Percentiles rank a stretch among this genome's conserved stretches.
Evolutionary conservation across 1,140 invertebrate genomes (phyloP).

Genomic region (Sminthurinus signatus): DNA sequence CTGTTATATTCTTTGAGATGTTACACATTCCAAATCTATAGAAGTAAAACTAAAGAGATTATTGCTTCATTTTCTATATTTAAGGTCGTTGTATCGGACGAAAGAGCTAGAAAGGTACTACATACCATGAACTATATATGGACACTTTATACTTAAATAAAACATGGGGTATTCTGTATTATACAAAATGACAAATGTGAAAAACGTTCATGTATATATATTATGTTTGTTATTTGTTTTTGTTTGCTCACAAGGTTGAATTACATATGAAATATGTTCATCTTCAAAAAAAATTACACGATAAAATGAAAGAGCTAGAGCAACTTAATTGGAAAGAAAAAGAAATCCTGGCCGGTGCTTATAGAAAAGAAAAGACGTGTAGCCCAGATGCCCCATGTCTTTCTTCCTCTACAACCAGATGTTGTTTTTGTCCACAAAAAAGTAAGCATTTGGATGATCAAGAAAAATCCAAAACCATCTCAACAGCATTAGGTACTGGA

Average conservation of each 20-base stretch:
- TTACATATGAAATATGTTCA: slow-evolving; percentile 86
- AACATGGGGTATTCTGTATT: no score
- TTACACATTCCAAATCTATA: no score
- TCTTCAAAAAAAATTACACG: slow-evolving; percentile 72
- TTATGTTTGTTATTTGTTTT: no score
- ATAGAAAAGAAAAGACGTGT: slow-evolving; percentile 17
- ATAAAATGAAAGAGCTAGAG: slow-evolving; percentile 79
- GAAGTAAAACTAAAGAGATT: no score
- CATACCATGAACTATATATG: not conserved
- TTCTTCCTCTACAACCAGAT: slow-evolving; percentile 28
- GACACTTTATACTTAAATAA: not conserved
- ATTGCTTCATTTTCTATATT: no score
- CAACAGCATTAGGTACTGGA: slow-evolving; percentile 4
- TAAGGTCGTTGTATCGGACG: slow-evolving; percentile 91
- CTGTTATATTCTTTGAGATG: no score
- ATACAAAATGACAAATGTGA: no score
- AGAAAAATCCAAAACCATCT: slow-evolving; percentile 35
- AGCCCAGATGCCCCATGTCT: slow-evolving; percentile 27
- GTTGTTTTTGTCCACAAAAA: slow-evolving; percentile 38
- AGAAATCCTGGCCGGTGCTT: slow-evolving; percentile 52
- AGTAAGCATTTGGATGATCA: slow-evolving; percentile 22
- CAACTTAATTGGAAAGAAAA: slow-evolving; percentile 72
- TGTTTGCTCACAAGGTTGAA: slow-evolving; percentile 62
- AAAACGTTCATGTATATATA: no score
- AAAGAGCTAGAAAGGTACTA: slow-evolving; percentile 80